Base-by-base conservation (phyloP, 2,888 invertebrate genomes). In the Cyclophora punctaria region DNA sequence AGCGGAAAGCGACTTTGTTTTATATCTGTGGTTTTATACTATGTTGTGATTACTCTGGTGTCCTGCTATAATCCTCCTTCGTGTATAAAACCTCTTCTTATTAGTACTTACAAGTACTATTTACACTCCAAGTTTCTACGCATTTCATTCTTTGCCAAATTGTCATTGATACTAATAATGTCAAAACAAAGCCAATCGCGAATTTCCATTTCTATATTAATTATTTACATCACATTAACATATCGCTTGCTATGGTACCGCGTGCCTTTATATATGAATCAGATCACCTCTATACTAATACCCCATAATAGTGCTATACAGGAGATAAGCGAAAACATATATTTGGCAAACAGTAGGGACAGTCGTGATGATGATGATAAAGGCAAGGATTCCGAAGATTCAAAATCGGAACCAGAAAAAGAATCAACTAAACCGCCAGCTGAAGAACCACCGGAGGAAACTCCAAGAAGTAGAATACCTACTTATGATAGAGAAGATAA, bases 401-500 rank as follows among this genome's bases (percentile, higher is more conserved):
- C 48, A 3, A 51, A 52, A 5, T 5, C 51, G 2, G 47, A 54
- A 40, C 53, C 51, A 34, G 48, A 56, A 33, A 20, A 20, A 20
- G 20, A 20, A 20, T 20, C 20, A 20, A 20, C 20, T 20, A 20
- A 20, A 20, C 20, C 20, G 20, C 37, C 37, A 2, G 4, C 37
- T 37, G 37, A 37, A 5, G 37, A 37, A 4, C 37, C 37, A 37
- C 34, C 42, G 42, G 46, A 48, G 7, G 51, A 41, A 7, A 51
- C 45, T 34, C 40, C 44, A 6, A 46, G 20, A 35, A 44, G 50
- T 3, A 46, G 51, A 50, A 55, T 56, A 41, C 45, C 47, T 0
- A 45, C 55, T n/a, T 46, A n/a, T 5, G 35, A 54, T 48, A 55
- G 59, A 45, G 52, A 58, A 51, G 50, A 42, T 4, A 7, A 42